Conservation (phyloP, 1,140 invertebrate genomes). For the Vanessa tameamea region DNA sequence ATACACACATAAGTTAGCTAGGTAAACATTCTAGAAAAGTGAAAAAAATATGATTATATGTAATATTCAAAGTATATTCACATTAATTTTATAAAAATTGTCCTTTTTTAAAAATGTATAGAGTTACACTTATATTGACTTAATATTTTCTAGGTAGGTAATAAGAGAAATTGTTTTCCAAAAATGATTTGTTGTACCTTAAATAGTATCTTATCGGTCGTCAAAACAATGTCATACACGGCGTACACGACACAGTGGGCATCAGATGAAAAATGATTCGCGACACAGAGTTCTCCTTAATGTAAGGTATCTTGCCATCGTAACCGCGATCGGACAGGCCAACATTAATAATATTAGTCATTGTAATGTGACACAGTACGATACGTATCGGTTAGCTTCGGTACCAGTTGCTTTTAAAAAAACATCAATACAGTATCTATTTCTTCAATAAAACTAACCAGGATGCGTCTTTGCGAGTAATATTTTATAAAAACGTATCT, state of each 20-base stretch:
- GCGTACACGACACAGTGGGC: slow-evolving; percentile 43
- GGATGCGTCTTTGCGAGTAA: too few species aligned
- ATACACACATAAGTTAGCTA: too few species aligned
- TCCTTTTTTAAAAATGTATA: too few species aligned
- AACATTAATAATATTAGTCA: slow-evolving; percentile 78
- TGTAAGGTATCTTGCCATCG: slow-evolving; percentile 65
- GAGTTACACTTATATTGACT: too few species aligned
- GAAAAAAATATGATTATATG: too few species aligned
- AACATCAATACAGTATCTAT: not conserved
- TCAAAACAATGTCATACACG: slow-evolving; percentile 62
- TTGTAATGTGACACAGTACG: slow-evolving; percentile 53
- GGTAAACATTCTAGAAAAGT: too few species aligned
- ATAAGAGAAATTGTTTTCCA: not conserved
- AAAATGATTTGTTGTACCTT: slow-evolving; percentile 17
- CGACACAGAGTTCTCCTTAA: slow-evolving; percentile 67
- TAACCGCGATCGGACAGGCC: slow-evolving; percentile 62
- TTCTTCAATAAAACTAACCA: not conserved
- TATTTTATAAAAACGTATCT: too few species aligned
- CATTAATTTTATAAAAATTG: too few species aligned
- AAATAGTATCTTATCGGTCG: slow-evolving; percentile 64
- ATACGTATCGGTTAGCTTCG: slow-evolving; percentile 31
- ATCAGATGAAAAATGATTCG: slow-evolving; percentile 70
- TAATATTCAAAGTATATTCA: too few species aligned
- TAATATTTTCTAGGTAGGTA: not conserved
- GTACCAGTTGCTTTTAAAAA: slow-evolving; percentile 13